Evolutionary conservation across 1,140 invertebrate genomes (phyloP).

Genomic region (Drosophila virilis): DNA sequence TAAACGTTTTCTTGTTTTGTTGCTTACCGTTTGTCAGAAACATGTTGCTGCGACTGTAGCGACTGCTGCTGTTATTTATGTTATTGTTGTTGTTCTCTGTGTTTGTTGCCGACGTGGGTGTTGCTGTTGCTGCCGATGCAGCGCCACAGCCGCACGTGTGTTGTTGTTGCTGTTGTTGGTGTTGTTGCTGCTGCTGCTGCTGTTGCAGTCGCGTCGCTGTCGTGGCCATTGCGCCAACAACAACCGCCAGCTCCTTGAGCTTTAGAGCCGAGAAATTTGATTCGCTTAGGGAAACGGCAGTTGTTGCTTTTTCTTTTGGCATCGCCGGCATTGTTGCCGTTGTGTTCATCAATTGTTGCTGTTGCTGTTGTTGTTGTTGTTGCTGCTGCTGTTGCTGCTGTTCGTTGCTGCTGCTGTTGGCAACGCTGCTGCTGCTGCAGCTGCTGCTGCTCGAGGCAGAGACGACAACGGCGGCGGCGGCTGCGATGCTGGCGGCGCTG

Average conservation of each 20-base stretch:
- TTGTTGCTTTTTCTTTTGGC: constrained; percentile 82
- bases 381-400: constrained; percentile 44
- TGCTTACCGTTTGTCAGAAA: constrained; percentile 72
- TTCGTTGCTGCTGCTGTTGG: constrained; percentile 39
- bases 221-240: constrained; percentile 55
- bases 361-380: constrained; percentile 43
- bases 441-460: constrained; percentile 55
- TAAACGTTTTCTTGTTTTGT: background rate
- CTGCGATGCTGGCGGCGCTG: constrained; percentile 59
- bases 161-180: constrained; percentile 18
- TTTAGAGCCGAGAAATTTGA: constrained; percentile 67
- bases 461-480: constrained; percentile 55
- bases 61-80: constrained; percentile 32
- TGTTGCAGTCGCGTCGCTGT: constrained; percentile 55
- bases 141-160: constrained; percentile 63
- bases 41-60: constrained; percentile 57
- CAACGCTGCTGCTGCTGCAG: constrained; percentile 27
- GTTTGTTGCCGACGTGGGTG: constrained; percentile 24
- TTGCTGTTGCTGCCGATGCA: constrained; percentile 46
- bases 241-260: constrained; percentile 59
- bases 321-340: constrained; percentile 82
- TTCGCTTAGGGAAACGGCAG: constrained; percentile 75
- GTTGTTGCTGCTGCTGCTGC: constrained; percentile 53
- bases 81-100: constrained; percentile 46
- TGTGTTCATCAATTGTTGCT: constrained; percentile 49